Conservation (phyloP, 2,797 vertebrate species). For the Macroramphosus scolopax region DNA sequence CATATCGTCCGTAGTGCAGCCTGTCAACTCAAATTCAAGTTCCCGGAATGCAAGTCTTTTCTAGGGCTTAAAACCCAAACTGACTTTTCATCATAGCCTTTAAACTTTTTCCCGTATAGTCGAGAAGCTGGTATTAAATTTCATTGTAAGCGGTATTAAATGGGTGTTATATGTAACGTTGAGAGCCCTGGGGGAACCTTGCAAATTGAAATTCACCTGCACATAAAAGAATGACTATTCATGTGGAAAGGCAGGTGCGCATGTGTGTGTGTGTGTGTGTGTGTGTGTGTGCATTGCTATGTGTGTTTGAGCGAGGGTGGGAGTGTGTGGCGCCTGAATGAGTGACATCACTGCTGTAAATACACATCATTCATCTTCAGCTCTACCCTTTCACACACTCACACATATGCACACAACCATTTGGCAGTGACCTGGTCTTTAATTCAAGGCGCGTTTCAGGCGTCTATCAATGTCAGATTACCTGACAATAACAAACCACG, state of each 20-base stretch:
- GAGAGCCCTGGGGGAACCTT: too few relatives aligned
- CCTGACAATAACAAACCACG: constrained; percentile 6
- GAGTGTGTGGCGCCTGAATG: constrained; percentile 11
- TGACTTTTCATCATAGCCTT: too few relatives aligned
- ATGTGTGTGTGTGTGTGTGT: constrained; percentile 10
- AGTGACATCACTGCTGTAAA: constrained; percentile 48
- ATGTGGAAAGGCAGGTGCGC: constrained; percentile 19
- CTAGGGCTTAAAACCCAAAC: too few relatives aligned
- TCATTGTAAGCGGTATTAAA: too few relatives aligned
- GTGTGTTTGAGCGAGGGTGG: constrained; percentile 1
- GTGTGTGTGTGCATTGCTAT: neutral
- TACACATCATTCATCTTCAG: constrained; percentile 36
- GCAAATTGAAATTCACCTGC: constrained; percentile 20
- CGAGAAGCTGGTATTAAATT: too few relatives aligned
- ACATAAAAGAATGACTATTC: constrained; percentile 3
- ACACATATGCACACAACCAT: constrained; percentile 7
- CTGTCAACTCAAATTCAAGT: too few relatives aligned
- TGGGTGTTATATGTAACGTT: too few relatives aligned
- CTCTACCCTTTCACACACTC: constrained; percentile 12
- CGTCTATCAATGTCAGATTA: constrained; percentile 5
- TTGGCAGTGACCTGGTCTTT: constrained; percentile 4
- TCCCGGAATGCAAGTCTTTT: too few relatives aligned
- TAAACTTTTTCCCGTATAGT: too few relatives aligned
- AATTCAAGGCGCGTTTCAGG: constrained; percentile 4
- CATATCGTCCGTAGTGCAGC: too few relatives aligned